Base-by-base conservation (phyloP, 2,797 vertebrate species). In the Microcaecilia unicolor region DNA sequence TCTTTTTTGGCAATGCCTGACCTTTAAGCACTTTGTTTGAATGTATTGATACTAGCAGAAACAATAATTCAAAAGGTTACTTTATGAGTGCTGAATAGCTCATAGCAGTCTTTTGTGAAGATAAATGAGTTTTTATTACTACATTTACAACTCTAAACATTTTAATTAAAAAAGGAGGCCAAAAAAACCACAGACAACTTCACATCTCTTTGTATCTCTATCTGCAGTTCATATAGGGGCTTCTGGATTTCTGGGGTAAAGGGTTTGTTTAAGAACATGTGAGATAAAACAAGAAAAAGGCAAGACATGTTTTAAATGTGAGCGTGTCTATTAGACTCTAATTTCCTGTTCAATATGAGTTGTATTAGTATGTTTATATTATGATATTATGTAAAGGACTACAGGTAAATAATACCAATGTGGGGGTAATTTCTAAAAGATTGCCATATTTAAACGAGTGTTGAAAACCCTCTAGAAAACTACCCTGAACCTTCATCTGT, bases 141-240 rank as follows among this genome's bases (percentile, higher is more conserved):
- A 26, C 56, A 32, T 57, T 74, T 58, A 65, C 25, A 41, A 54
- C 39, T 40, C 36, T 49, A 47, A 69, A 60, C 53, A 53, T 68
- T 74, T 64, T 66, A 65, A 73, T 50, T 12, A 6, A 12, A 6
- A 30, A 61, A 63, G 52, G 28, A n/a, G 34, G 44, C 40, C 26
- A 31, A 58, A 54, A 69, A 72, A 64, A 49, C 65, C 53, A 64
- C 63, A 61, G 53, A 60, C 37, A 67, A 53, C 41, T 55, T 62
- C 42, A 25, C 34, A 59, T 28, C 42, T 49, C 20, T 36, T 45
- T n/a, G n/a, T n/a, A n/a, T n/a, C 42, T 34, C 19, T 37, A 5
- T 39, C 13, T 9, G 41, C 22, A 24, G 45, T 7, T 9, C 48
- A 8, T 11, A 6, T 15, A 4, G n/a, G 13, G 45, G 18, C 28